Evolutionary conservation across 2,113 vertebrate species (phyloP).

Genomic region (Pristiophorus japonicus): DNA sequence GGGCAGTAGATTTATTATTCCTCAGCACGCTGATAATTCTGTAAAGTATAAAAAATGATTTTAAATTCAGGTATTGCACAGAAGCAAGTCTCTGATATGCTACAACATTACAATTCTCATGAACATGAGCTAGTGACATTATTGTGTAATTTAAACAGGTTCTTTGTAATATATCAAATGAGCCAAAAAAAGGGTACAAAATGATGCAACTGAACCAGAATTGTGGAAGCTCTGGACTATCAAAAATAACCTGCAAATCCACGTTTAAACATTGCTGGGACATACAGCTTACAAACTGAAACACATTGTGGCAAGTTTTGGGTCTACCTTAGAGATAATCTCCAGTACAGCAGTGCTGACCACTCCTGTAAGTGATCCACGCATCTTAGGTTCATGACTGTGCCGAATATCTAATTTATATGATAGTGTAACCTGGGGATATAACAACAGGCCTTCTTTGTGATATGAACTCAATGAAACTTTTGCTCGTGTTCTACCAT

Average conservation of each 20-base stretch:
- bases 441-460: not conserved
- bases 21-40: not conserved
- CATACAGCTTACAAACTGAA: not conserved
- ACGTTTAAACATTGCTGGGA: not conserved
- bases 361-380: not conserved
- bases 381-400: not conserved
- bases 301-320: not conserved
- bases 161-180: not conserved
- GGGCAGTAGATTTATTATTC: not conserved
- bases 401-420: too few species aligned
- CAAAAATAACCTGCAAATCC: not conserved
- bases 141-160: not conserved
- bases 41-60: not conserved
- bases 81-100: not conserved
- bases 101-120: not conserved
- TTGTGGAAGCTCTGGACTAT: not conserved
- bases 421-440: not conserved
- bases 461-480: not conserved
- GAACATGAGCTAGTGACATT: not conserved
- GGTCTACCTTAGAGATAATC: not conserved
- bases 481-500: not conserved
- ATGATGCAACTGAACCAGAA: not conserved
- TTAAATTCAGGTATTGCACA: not conserved
- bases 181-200: not conserved
- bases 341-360: not conserved